Percentiles rank a stretch among this genome's conserved stretches.
These are phyloP conservation scores for Pardalotus punctatus DNA, from an alignment of 2,113 vertebrate species.

Conservation along the genomic window DNA sequence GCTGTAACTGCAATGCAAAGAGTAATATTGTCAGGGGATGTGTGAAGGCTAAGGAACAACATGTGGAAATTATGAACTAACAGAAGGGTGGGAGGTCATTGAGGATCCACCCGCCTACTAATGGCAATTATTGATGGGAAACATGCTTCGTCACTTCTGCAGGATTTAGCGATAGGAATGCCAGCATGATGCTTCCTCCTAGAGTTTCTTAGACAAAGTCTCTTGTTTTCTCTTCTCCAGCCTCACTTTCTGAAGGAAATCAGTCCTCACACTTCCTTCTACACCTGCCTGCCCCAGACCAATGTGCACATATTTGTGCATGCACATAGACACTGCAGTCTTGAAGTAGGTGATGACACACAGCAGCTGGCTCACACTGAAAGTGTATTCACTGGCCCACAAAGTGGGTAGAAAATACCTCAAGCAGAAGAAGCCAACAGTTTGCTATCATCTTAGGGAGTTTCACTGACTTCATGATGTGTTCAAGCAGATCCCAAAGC, in stretches of 20 bases:
- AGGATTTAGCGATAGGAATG: background rate
- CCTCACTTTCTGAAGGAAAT: background rate
- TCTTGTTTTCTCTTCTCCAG: background rate
- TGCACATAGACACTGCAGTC: background rate
- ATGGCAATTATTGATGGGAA: background rate
- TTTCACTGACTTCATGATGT: background rate
- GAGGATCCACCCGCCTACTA: background rate
- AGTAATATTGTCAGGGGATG: background rate
- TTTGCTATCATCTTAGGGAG: background rate
- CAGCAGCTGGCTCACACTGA: background rate
- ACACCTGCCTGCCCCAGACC: background rate
- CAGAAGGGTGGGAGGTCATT: background rate
- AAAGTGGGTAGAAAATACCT: background rate
- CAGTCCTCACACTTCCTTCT: background rate
- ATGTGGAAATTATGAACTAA: slow-evolving; percentile 25
- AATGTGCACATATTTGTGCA: fast-evolving
- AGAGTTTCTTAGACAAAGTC: background rate
- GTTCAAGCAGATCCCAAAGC: background rate
- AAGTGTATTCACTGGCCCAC: background rate
- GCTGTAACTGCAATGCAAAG: background rate
- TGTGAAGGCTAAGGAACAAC: background rate
- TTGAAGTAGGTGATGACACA: background rate
- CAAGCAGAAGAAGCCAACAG: background rate
- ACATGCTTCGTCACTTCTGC: background rate
- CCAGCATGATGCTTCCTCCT: background rate